Base-by-base conservation (phyloP, 1,140 invertebrate genomes). In the Cephus cinctus region DNA sequence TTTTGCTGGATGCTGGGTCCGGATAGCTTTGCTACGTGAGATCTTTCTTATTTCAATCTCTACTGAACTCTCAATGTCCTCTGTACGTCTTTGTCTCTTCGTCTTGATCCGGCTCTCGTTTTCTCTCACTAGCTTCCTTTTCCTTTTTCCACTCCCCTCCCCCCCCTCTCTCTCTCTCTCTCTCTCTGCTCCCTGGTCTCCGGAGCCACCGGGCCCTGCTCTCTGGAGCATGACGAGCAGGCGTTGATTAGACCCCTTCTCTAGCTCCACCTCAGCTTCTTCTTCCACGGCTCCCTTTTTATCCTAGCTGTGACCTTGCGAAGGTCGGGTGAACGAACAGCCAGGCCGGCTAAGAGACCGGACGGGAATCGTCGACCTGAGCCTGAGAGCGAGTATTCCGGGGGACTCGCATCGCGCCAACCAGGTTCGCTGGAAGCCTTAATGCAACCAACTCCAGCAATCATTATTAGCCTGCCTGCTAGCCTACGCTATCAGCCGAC, bases 281-380 rank as follows among this genome's bases (percentile, higher is more conserved):
- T 52, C 45, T 38, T 30, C 42, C 47, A 27, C 47, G 31, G 22
- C 36, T 31, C 15, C 27, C 20, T 66, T 67, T 63, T 62, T 57
- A 56, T 53, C 52, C 57, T 51, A 48, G 46, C 56, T 49, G 59
- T 75, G 72, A 73, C 73, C 73, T 75, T 75, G 74, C 69, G 61
- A 75, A 75, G 73, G 71, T 69, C 71, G 69, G 72, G 74, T 75
- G 70, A 75, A 77, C 65, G 73, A 75, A 76, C 74, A 74, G 68
- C 60, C 41, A 25, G n/a, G 30, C n/a, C n/a, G n/a, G n/a, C n/a
- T n/a, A n/a, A n/a, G n/a, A n/a, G n/a, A n/a, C n/a, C n/a, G n/a
- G n/a, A n/a, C n/a, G n/a, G n/a, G n/a, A n/a, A n/a, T n/a, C n/a
- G n/a, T n/a, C n/a, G n/a, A n/a, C n/a, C n/a, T n/a, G n/a, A n/a